A percentile compares a stretch with the other conserved stretches of the same genome.
Conservation (phyloP, 2,888 invertebrate species). For the Danaus chrysippus region DNA sequence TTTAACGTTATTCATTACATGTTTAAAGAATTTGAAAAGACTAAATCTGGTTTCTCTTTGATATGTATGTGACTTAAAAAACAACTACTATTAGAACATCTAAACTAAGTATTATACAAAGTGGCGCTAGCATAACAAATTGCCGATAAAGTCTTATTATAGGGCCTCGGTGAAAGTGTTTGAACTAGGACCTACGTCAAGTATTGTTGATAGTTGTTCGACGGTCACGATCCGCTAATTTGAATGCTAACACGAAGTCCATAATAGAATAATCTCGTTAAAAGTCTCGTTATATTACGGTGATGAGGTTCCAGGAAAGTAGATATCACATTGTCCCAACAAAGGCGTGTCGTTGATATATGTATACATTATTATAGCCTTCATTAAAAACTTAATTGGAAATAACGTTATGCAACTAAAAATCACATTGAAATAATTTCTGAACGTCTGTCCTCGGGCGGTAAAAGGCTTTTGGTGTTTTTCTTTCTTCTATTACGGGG, state of each 20-base stretch:
- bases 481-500: conserved; percentile 61
- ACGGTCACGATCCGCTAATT: conserved; percentile 63
- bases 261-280: conserved; percentile 54
- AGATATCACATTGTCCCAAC: conserved; percentile 22
- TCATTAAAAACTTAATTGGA: conserved; percentile 54
- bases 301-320: conserved; percentile 63
- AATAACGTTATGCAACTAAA: conserved; percentile 57
- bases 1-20: neutral
- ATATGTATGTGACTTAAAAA: neutral
- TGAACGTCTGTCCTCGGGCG: conserved; percentile 58
- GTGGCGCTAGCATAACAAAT: conserved; percentile 25
- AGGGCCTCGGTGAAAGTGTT: conserved; percentile 55
- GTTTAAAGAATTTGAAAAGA: neutral
- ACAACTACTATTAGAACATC: neutral
- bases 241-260: conserved; percentile 62
- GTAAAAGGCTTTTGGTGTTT: conserved; percentile 64
- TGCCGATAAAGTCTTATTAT: conserved; percentile 45
- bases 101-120: conserved; percentile 1
- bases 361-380: conserved; percentile 24
- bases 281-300: conserved; percentile 51
- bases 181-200: conserved; percentile 41
- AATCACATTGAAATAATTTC: conserved; percentile 66
- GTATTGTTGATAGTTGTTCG: conserved; percentile 54
- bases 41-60: neutral
- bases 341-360: conserved; percentile 29